Evolutionary conservation across 2,797 vertebrate genomes (phyloP).

Genomic region (Huso huso): DNA sequence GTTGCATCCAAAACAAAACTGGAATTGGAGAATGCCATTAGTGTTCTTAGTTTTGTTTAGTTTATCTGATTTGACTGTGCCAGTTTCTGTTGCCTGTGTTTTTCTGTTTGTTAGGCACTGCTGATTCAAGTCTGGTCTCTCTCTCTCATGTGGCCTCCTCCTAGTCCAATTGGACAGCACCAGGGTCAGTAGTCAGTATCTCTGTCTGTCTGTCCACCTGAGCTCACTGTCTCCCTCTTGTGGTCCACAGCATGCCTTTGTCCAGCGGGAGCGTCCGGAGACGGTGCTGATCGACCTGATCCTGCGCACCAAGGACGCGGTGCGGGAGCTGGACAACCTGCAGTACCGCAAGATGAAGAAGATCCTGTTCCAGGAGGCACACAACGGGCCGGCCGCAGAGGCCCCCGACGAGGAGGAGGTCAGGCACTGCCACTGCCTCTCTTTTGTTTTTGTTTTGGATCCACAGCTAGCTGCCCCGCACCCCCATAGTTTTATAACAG

Average conservation of each 20-base stretch:
- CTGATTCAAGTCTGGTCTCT: not conserved
- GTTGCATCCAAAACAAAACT: too few relatives aligned
- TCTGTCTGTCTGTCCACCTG: not conserved
- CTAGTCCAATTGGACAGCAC: too few relatives aligned
- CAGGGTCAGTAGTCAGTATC: not conserved
- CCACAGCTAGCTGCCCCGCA: too few relatives aligned
- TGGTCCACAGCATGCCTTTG: constrained; percentile 82
- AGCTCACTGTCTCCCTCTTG: constrained; percentile 10
- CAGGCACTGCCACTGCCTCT: constrained; percentile 8
- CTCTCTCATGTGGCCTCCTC: too few relatives aligned
- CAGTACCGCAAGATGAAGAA: constrained; percentile 99
- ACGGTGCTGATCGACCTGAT: constrained; percentile 96
- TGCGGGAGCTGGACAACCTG: constrained; percentile 96
- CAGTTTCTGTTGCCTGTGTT: not conserved
- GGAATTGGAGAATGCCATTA: not conserved
- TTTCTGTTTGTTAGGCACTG: not conserved
- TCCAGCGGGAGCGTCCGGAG: constrained; percentile 85
- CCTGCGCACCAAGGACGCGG: constrained; percentile 93
- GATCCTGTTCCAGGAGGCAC: constrained; percentile 95
- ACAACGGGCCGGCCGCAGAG: constrained; percentile 87
- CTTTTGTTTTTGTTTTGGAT: too few relatives aligned
- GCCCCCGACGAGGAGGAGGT: constrained; percentile 96
- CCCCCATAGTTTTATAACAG: too few relatives aligned
- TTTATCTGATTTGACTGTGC: not conserved
- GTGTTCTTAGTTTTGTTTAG: not conserved